phyloP scores from a whole-genome alignment of 2,888 invertebrate genomes.

The Ganaspis brasiliensis region DNA sequence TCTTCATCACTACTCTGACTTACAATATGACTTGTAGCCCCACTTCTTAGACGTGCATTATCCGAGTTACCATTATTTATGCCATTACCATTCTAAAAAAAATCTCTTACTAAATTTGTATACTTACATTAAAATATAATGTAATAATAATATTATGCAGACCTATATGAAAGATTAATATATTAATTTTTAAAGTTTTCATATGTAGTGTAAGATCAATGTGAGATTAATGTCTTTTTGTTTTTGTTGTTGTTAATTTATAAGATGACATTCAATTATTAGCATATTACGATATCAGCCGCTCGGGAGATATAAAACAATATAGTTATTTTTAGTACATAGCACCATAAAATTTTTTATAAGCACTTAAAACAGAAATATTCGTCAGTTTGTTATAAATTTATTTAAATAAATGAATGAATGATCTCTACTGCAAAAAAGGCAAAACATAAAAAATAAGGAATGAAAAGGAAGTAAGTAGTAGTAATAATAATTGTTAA shows the following conservation, averaged over 20 bases:
- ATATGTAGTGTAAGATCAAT: background rate
- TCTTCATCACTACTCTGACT: constrained; percentile 78
- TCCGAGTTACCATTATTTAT: constrained; percentile 72
- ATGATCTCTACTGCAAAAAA: too few relatives aligned
- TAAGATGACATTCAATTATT: background rate
- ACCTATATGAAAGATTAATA: background rate
- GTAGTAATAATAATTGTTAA: constrained; percentile 29
- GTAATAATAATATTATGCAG: too few relatives aligned
- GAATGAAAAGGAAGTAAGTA: constrained; percentile 23
- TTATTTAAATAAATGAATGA: constrained; percentile 23
- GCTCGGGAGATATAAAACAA: constrained; percentile 22
- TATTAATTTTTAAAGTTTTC: background rate
- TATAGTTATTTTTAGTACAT: background rate
- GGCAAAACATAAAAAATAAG: constrained; percentile 46
- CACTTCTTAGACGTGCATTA: constrained; percentile 73
- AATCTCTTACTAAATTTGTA: background rate
- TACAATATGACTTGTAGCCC: constrained; percentile 69
- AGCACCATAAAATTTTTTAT: background rate
- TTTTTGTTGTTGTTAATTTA: background rate
- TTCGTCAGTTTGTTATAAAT: background rate
- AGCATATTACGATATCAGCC: too few relatives aligned
- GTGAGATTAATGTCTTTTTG: background rate
- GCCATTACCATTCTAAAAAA: constrained; percentile 74
- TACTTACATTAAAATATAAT: background rate
- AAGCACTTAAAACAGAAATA: background rate